These are phyloP conservation scores for Leucophenga varia DNA, from an alignment of 1,140 invertebrate genomes.

Conservation along the genomic window DNA sequence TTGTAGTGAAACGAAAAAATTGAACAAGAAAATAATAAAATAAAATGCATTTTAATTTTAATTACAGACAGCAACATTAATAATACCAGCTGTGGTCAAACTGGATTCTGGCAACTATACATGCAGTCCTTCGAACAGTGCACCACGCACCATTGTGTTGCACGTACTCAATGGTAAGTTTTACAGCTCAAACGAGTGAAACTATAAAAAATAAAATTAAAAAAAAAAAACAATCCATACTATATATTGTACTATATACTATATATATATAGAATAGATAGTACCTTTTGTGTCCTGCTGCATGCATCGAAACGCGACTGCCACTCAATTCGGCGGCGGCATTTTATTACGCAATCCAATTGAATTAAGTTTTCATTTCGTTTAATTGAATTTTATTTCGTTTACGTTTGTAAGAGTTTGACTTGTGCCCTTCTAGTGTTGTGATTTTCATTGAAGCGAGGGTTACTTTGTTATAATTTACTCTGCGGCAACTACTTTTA, in stretches of 20 bases:
- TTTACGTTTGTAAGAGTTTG: slow-evolving; percentile 26
- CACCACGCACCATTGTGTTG: slow-evolving; percentile 48
- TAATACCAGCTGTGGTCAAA: slow-evolving; percentile 54
- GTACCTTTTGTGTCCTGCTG: background rate
- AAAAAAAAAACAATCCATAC: no score
- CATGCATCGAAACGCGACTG: slow-evolving; percentile 1
- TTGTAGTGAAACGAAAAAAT: no score
- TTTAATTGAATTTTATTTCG: slow-evolving; percentile 52
- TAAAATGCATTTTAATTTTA: no score
- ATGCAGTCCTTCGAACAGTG: slow-evolving; percentile 55
- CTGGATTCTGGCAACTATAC: slow-evolving; percentile 55
- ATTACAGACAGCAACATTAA: slow-evolving; percentile 51
- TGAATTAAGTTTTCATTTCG: slow-evolving; percentile 56
- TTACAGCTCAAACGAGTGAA: background rate
- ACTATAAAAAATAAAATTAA: no score
- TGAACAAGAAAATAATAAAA: no score
- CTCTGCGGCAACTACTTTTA: no score
- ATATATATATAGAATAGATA: no score
- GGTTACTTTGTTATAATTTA: no score
- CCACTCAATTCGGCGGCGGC: no score
- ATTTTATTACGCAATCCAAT: slow-evolving; percentile 40
- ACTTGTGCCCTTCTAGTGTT: slow-evolving; percentile 22
- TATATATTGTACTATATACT: no score
- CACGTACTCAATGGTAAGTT: slow-evolving; percentile 55
- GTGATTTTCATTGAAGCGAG: no score